Base-by-base conservation (phyloP, 1,140 invertebrate genomes). In the Procambarus virginalis region DNA sequence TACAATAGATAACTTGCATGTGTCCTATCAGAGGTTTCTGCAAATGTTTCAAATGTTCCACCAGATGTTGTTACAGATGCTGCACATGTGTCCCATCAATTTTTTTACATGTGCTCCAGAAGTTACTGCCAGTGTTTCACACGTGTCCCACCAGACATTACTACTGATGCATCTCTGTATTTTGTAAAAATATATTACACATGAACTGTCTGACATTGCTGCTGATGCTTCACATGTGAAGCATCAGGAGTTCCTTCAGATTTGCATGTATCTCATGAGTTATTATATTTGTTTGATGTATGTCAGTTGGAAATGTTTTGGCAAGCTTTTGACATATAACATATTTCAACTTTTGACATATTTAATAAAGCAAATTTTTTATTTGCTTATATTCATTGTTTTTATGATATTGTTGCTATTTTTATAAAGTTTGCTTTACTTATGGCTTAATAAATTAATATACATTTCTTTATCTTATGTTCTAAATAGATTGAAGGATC, bases 81-180 rank as follows among this genome's bases (percentile, higher is more conserved):
- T 51, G n/a, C 70, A 84, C 64, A 75, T 70, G 64, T 75, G 46
- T 46, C 22, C 51, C 46, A 84, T 84, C 64, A 73, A n/a, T 75
- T 84, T 68, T 84, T 51, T 75, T 49, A 84, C 64, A 75, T 70
- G 64, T 75, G 46, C 12, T 12, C 48, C 70, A 84, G 82, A 84
- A 84, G 70, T 70, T 84, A 84, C 82, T 84, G 64, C 82, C 82
- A 75, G 68, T 75, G 60, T 75, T 84, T 70, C 64, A 84, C 68
- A 49, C 70, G 45, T 64, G 55, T 80, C 22, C 55, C 14, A 80
- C 22, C 78, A 55, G 78, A 55, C 55, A 22, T 80, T 80, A 80
- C 68, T 73, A 6, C 68, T 8, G n/a, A 73, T 73, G 68, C 34
- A 34, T 34, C 68, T 22, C 68, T 73, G n/a, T 34, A 10, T 73